Evolutionary conservation across 2,797 vertebrate genomes (phyloP), one percentile per base, ranked within the genome.

Genomic region (Brotula barbata): DNA sequence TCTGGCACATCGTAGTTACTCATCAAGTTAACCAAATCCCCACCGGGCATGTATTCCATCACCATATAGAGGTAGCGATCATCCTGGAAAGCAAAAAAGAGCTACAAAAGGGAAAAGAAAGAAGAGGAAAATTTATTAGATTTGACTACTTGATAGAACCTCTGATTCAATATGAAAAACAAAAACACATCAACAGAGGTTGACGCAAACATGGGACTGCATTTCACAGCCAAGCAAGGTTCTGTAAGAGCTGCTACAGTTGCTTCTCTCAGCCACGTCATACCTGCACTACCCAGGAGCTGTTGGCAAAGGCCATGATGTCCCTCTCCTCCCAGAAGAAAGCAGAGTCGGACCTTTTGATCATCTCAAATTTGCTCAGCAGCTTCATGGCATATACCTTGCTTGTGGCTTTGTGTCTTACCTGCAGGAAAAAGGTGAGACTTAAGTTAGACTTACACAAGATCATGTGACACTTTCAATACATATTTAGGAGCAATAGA

Each of bases 281-380:
- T 93, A 99, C 97, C 96, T 99, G 97, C 80, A 99, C 97, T 25
- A 99, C 97, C 97, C 97, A 98, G 45, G 93, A 90, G 71, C 96
- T 98, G 73, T 98, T 94, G 68, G 97, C 96, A 91, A 99, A 99
- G 56, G 97, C 97, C 97, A 99, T 99, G 82, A 99, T 99, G 88
- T 98, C 97, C 57, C 97, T 94, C 92, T 99, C 97, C 92, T 99
- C 97, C 97, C 97, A 99, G 85, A 98, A 99, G 92, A 99, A 99
- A 57, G 97, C 97, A 52, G 97, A 99, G 88, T 99, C 97, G 0
- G 97, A 99, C 89, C 96, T 91, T 90, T 99, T 99, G 86, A 99
- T 99, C 97, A 99, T 99, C 88, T 99, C 97, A 89, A 99, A 97
- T 87, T 99, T 99, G 90, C 96, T 98, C 52, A 99, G 90, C 80